Evolutionary conservation across 2,113 vertebrate species (phyloP).

Genomic region (Hippolais icterina): DNA sequence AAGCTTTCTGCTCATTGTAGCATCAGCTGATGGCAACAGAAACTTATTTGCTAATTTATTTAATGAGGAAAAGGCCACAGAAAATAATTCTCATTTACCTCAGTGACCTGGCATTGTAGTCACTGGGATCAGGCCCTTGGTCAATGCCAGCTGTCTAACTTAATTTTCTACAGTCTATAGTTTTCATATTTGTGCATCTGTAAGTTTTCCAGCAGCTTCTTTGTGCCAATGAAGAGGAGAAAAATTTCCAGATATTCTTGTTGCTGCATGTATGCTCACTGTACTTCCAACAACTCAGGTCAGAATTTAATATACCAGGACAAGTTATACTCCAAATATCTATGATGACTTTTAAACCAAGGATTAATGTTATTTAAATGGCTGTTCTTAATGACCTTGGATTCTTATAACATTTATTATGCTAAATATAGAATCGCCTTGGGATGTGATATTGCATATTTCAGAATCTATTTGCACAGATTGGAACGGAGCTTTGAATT

Average conservation of each 20-base stretch:
- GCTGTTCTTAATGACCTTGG: not conserved
- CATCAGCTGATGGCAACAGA: conserved; percentile 1
- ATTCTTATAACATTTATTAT: conserved; percentile 29
- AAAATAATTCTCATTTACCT: conserved; percentile 46
- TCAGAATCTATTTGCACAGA: not conserved
- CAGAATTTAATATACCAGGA: conserved; percentile 18
- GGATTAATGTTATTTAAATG: conserved; percentile 48
- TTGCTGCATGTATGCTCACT: not conserved
- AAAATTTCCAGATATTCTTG: conserved; percentile 67
- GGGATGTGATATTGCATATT: not conserved
- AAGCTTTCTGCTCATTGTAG: not conserved
- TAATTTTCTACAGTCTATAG: conserved; percentile 66
- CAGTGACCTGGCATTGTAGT: not conserved
- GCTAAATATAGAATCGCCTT: conserved; percentile 10
- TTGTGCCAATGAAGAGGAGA: conserved; percentile 65
- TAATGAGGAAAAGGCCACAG: conserved; percentile 38
- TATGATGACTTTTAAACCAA: not conserved
- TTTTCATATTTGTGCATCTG: conserved; percentile 63
- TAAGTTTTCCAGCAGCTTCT: conserved; percentile 70
- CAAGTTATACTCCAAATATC: conserved; percentile 20
- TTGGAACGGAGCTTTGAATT: not conserved
- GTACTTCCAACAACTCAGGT: conserved; percentile 14
- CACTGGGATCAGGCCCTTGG: conserved; percentile 45
- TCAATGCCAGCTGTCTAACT: conserved; percentile 65
- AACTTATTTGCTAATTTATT: conserved; percentile 40